phyloP scores from a whole-genome alignment of 2,797 vertebrate species.

The Sardinella longiceps region DNA sequence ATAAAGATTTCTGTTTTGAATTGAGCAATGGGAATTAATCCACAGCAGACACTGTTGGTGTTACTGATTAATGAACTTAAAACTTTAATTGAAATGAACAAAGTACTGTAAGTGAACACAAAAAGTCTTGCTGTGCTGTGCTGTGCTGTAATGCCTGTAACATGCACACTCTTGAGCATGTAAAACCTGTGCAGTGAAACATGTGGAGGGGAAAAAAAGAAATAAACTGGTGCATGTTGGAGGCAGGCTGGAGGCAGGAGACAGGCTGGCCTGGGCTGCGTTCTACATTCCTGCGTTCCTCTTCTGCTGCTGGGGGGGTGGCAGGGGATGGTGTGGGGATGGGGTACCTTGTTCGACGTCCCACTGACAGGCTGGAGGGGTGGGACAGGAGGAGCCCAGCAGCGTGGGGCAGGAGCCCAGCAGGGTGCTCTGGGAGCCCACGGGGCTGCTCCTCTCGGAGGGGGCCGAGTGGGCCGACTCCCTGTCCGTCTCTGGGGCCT shows the following conservation, averaged over 20 bases:
- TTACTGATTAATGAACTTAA: too few relatives aligned
- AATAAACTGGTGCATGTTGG: not conserved
- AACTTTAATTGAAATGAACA: not conserved
- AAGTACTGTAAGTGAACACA: not conserved
- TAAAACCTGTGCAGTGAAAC: not conserved
- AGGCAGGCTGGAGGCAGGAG: conserved; percentile 37
- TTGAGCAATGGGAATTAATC: not conserved
- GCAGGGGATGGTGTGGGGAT: not conserved
- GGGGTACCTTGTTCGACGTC: conserved; percentile 76
- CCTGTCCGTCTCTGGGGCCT: conserved; percentile 74
- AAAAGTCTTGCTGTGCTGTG: not conserved
- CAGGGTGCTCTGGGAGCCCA: conserved; percentile 27
- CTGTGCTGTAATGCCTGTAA: not conserved
- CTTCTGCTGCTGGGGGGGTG: conserved; percentile 35
- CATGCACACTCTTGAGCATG: not conserved
- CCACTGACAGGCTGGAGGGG: conserved; percentile 63
- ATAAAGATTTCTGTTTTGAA: not conserved
- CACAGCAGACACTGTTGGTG: too few relatives aligned
- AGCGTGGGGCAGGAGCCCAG: conserved; percentile 44
- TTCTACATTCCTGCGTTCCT: conserved; percentile 46
- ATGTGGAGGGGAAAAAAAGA: not conserved
- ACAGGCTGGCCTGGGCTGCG: conserved; percentile 41
- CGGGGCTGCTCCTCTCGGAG: conserved; percentile 72
- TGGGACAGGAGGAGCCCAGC: conserved; percentile 51
- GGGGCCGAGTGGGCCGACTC: conserved; percentile 54